Evolutionary conservation across 2,113 vertebrate genomes (phyloP).

Genomic region (Cyanoderma ruficeps): DNA sequence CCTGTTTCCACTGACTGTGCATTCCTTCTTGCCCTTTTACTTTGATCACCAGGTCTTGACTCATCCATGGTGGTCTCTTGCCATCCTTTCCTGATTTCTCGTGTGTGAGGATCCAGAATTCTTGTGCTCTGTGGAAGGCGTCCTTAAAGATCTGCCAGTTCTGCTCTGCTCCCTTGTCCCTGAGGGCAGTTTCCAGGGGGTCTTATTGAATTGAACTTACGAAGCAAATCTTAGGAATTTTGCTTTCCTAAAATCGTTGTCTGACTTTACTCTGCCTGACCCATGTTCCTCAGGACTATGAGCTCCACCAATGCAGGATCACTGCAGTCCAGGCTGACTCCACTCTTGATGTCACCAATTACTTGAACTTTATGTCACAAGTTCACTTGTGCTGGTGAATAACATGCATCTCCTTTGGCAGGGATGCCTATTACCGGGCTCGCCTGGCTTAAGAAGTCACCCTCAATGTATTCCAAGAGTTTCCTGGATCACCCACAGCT

Average conservation of each 20-base stretch:
- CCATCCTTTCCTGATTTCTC: background rate
- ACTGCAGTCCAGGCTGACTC: background rate
- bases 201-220: background rate
- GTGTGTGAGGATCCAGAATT: rapidly evolving
- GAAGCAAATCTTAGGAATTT: background rate
- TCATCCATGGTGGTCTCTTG: background rate
- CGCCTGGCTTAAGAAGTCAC: background rate
- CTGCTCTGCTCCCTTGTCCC: background rate
- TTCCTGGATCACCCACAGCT: background rate
- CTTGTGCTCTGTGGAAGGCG: background rate
- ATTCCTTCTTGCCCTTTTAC: background rate
- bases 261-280: background rate
- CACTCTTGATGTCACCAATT: background rate
- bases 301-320: background rate
- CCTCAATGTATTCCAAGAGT: background rate
- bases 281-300: background rate
- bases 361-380: background rate
- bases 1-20: background rate
- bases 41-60: background rate
- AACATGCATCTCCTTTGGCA: background rate
- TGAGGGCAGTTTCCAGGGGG: background rate
- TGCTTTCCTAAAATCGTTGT: background rate
- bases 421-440: background rate
- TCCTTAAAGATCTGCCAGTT: background rate
- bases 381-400: background rate